phyloP scores from a whole-genome alignment of 2,888 invertebrate species.

The Falcaria lacertinaria region DNA sequence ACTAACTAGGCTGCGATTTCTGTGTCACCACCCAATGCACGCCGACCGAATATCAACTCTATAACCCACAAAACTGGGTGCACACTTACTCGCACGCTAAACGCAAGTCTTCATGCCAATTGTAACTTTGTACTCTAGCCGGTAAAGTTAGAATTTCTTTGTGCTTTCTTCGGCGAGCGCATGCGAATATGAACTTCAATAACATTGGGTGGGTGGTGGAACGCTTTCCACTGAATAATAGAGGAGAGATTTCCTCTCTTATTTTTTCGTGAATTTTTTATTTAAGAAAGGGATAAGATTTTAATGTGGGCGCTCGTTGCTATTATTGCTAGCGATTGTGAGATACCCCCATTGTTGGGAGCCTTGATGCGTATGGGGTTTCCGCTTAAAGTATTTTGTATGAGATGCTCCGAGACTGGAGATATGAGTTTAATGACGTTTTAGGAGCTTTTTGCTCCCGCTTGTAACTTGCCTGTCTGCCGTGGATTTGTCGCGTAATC shows the following conservation, averaged over 20 bases:
- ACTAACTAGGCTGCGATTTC: slow-evolving; percentile 59
- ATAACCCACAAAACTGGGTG: slow-evolving; percentile 33
- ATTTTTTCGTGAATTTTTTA: slow-evolving; percentile 80
- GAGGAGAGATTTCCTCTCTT: slow-evolving; percentile 70
- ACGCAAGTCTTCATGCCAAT: slow-evolving; percentile 44
- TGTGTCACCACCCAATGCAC: slow-evolving; percentile 36
- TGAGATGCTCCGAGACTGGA: slow-evolving; percentile 48
- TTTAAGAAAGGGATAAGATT: slow-evolving; percentile 80
- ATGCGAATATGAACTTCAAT: slow-evolving; percentile 32
- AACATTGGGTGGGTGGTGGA: slow-evolving; percentile 36
- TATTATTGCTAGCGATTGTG: slow-evolving; percentile 75
- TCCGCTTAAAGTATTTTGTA: slow-evolving; percentile 76
- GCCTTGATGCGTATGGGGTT: slow-evolving; percentile 71
- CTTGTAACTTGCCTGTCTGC: slow-evolving; percentile 26
- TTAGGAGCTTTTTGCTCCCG: slow-evolving; percentile 44
- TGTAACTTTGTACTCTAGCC: slow-evolving; percentile 57
- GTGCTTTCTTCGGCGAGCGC: slow-evolving; percentile 39
- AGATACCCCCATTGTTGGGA: slow-evolving; percentile 69
- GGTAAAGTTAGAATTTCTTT: slow-evolving; percentile 68
- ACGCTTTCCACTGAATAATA: slow-evolving; percentile 66
- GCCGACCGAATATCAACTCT: slow-evolving; percentile 51
- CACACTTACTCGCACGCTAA: slow-evolving; percentile 28
- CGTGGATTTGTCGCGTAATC: slow-evolving; percentile 24
- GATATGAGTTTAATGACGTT: slow-evolving; percentile 60
- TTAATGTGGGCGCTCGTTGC: slow-evolving; percentile 73